A percentile compares a stretch with the other conserved stretches of the same genome.
phyloP scores from a whole-genome alignment of 2,113 vertebrate genomes.

The Nothobranchius kuhntae region DNA sequence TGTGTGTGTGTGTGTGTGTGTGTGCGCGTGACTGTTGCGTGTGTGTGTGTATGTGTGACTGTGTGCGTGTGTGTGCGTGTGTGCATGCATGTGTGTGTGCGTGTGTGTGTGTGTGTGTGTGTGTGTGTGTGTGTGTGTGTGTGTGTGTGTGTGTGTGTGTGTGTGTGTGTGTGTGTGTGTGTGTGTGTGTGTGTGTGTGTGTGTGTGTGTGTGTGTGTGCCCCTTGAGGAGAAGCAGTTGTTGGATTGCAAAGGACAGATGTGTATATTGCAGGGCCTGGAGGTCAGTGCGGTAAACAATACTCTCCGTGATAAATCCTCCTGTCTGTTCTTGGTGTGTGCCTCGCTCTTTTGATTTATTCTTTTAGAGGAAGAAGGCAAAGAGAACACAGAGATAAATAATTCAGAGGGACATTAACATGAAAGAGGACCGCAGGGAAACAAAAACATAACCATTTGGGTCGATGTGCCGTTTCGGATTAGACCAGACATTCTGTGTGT shows the following conservation, averaged over 20 bases:
- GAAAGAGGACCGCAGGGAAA: conserved; percentile 75
- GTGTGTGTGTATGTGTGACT: too few species aligned
- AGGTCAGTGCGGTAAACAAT: conserved; percentile 75
- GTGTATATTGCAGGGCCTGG: conserved; percentile 64
- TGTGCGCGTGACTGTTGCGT: too few species aligned
- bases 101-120: too few species aligned
- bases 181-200: background rate
- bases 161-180: too few species aligned
- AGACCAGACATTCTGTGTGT: conserved; percentile 53
- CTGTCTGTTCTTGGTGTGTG: conserved; percentile 60
- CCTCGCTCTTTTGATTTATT: conserved; percentile 74
- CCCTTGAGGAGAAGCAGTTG: conserved; percentile 37
- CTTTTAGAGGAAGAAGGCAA: conserved; percentile 67
- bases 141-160: too few species aligned
- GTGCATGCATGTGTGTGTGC: too few species aligned
- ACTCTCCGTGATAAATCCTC: conserved; percentile 72
- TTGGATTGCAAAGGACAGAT: conserved; percentile 67
- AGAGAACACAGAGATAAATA: conserved; percentile 77
- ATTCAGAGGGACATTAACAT: conserved; percentile 79
- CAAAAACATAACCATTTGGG: conserved; percentile 71
- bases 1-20: too few species aligned
- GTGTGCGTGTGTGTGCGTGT: too few species aligned
- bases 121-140: too few species aligned
- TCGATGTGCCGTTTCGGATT: conserved; percentile 74
- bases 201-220: conserved; percentile 15